phyloP scores from a whole-genome alignment of 2,888 invertebrate genomes.

The Eucriotettix oculatus region DNA sequence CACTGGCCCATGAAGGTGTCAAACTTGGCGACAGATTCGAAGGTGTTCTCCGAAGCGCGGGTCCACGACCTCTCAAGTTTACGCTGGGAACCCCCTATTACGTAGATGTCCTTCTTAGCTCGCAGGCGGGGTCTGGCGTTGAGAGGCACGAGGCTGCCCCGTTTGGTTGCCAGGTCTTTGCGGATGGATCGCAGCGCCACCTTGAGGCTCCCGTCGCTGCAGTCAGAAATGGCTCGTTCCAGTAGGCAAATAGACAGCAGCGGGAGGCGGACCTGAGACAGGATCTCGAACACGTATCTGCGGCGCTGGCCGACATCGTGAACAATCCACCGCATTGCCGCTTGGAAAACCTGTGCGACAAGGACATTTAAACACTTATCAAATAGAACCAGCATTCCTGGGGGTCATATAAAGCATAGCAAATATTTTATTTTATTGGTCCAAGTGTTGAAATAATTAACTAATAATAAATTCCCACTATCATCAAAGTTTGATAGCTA shows the following conservation, averaged over 20 bases:
- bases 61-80: conserved; percentile 57
- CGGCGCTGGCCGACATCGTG: conserved; percentile 62
- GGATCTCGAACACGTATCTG: conserved; percentile 70
- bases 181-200: conserved; percentile 59
- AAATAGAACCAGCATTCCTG: no score
- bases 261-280: conserved; percentile 66
- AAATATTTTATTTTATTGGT: no score
- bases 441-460: no score
- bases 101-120: conserved; percentile 72
- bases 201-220: conserved; percentile 64
- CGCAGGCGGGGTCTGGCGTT: conserved; percentile 64
- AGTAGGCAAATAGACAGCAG: conserved; percentile 64
- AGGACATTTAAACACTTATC: no score
- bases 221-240: conserved; percentile 58
- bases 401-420: no score
- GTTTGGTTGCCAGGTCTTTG: conserved; percentile 48
- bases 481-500: no score
- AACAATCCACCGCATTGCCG: conserved; percentile 75
- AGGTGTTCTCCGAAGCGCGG: conserved; percentile 60
- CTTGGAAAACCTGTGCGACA: conserved; percentile 49
- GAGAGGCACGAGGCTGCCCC: conserved; percentile 59
- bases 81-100: conserved; percentile 77
- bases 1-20: conserved; percentile 62
- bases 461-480: no score
- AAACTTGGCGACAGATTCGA: conserved; percentile 68